Evolutionary conservation across 2,797 vertebrate species (phyloP).

Genomic region (Alosa sapidissima): DNA sequence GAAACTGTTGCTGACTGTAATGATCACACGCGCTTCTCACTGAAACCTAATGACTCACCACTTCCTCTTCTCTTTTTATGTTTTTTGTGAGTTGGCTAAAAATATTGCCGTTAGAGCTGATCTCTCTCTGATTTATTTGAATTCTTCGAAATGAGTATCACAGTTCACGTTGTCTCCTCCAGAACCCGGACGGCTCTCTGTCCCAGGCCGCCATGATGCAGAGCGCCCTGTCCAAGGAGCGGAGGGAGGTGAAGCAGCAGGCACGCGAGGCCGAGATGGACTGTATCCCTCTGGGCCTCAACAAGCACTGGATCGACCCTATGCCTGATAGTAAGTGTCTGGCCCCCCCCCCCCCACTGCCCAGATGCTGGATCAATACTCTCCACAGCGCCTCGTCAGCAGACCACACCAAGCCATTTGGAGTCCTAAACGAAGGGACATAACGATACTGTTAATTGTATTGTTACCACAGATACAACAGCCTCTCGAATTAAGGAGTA

Average conservation of each 20-base stretch:
- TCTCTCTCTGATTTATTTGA: not conserved
- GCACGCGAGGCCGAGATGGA: conserved; percentile 98
- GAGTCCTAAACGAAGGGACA: conserved; percentile 14
- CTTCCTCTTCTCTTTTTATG: not conserved
- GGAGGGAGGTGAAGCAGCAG: conserved; percentile 93
- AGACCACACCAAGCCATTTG: not conserved
- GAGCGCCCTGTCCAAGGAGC: conserved; percentile 94
- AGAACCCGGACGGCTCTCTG: conserved; percentile 97
- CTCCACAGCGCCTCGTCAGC: not conserved
- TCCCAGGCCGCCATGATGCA: conserved; percentile 99
- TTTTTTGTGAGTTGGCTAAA: not conserved
- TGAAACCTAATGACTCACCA: not conserved
- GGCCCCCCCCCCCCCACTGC: not conserved
- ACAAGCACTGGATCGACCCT: conserved; percentile 99
- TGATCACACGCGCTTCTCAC: not conserved
- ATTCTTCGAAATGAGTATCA: not conserved
- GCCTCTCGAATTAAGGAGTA: conserved; percentile 9
- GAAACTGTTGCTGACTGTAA: not conserved
- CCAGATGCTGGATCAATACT: not conserved
- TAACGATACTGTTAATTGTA: conserved; percentile 25
- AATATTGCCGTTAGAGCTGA: too few relatives aligned
- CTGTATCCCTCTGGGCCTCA: conserved; percentile 97
- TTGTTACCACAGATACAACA: conserved; percentile 24
- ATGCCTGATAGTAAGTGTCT: conserved; percentile 86
- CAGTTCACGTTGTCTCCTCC: not conserved